A percentile compares a stretch with the other conserved stretches of the same genome.
Evolutionary conservation across 2,797 vertebrate genomes (phyloP).

Genomic region (Agapornis canus): DNA sequence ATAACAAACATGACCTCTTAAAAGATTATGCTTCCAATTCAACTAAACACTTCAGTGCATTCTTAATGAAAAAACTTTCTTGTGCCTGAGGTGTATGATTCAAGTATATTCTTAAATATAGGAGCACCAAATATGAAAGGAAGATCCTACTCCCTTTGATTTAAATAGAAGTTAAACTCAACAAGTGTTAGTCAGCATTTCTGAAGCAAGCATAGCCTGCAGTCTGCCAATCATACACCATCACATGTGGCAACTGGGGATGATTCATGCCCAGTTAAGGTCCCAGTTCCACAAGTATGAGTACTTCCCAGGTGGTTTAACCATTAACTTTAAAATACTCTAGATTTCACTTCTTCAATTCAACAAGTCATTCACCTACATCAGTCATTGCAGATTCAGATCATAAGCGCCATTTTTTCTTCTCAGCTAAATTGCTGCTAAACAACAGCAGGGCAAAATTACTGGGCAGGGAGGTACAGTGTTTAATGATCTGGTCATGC

Average conservation of each 20-base stretch:
- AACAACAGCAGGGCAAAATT: not conserved
- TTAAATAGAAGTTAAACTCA: constrained; percentile 17
- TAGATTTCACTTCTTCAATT: not conserved
- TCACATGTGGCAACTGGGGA: not conserved
- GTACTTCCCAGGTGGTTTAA: not conserved
- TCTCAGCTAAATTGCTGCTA: not conserved
- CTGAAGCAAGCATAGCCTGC: not conserved
- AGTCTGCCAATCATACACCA: not conserved
- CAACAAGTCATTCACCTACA: not conserved
- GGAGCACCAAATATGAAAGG: not conserved
- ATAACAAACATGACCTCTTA: not conserved
- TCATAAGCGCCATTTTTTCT: not conserved
- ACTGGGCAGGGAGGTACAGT: not conserved
- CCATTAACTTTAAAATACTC: not conserved
- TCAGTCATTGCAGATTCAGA: not conserved
- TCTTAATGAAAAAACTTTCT: not conserved
- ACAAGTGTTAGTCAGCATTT: not conserved
- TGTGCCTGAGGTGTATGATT: not conserved
- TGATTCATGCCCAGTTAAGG: not conserved
- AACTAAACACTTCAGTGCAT: not conserved
- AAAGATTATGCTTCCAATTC: not conserved
- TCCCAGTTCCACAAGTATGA: not conserved
- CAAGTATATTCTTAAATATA: not conserved
- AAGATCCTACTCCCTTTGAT: not conserved
- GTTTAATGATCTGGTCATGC: not conserved